phyloP scores from a whole-genome alignment of 2,113 vertebrate species.

The Chloropsis hardwickii region DNA sequence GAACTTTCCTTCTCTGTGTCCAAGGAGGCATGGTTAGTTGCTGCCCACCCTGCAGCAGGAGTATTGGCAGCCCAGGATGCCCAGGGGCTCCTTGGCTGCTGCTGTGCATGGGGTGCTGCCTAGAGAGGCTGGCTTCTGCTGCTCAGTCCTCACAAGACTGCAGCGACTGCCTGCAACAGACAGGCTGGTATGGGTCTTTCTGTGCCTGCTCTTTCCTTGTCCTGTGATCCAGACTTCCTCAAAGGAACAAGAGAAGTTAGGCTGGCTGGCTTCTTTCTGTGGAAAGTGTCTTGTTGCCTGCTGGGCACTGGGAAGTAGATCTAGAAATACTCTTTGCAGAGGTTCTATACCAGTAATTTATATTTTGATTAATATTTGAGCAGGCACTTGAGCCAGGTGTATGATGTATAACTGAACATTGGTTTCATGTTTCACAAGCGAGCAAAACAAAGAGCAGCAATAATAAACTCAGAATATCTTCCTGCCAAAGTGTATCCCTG shows the following conservation, averaged over 20 bases:
- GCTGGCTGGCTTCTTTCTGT: not conserved
- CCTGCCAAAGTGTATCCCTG: fast-evolving
- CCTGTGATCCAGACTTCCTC: not conserved
- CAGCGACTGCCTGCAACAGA: not conserved
- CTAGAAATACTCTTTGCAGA: not conserved
- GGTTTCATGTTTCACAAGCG: not conserved
- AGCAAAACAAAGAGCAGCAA: not conserved
- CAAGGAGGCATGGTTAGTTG: fast-evolving
- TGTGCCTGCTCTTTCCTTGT: not conserved
- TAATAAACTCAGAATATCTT: not conserved
- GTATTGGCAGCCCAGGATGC: not conserved
- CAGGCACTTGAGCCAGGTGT: fast-evolving
- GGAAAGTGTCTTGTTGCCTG: not conserved
- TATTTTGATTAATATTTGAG: not conserved
- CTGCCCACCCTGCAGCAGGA: not conserved
- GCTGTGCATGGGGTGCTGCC: fast-evolving
- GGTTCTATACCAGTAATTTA: not conserved
- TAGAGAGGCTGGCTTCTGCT: not conserved
- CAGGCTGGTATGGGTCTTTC: not conserved
- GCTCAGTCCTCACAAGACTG: too few species aligned
- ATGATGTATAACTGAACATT: not conserved
- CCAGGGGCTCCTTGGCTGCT: fast-evolving
- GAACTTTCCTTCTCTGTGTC: not conserved
- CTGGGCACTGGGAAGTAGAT: not conserved
- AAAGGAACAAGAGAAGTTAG: not conserved